Evolutionary conservation across 2,888 invertebrate species (phyloP), one percentile per base, ranked within the genome.

Genomic region (Catonia carolina): DNA sequence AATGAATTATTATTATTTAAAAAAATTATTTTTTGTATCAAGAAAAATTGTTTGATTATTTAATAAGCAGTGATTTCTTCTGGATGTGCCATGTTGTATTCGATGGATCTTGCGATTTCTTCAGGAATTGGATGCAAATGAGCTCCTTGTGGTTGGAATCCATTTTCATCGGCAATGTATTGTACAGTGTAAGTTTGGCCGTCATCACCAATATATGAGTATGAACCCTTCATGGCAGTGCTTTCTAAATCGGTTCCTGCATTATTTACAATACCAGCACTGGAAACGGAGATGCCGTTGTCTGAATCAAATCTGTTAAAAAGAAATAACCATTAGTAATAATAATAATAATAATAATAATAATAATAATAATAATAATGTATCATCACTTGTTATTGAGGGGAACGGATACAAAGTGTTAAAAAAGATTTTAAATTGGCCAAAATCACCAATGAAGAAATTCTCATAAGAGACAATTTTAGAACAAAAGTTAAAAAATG

Each of bases 131-230:
- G 60, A 18, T 67, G 89, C 42, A 89, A 73, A 71, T 88, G 88
- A 47, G 81, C 84, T 35, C 88, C 88, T 71, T 78, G 53, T 1
- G 68, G 64, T 5, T 63, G 62, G 63, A 69, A 69, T 35, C 69
- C 69, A 70, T 83, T 82, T 66, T 84, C 84, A 63, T 84, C 83
- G n/a, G 84, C 84, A 35, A 80, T 77, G 67, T 84, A 85, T 8
- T 77, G 75, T 10, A 84, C 60, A 23, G 61, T 60, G 55, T 66
- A 61, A 27, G 63, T 62, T 12, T 62, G 62, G 18, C 68, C 68
- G n/a, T 69, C 67, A 1, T 65, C 65, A 15, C 62, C 65, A 18
- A 62, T 48, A 61, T 63, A 67, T 0, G 66, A 61, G 61, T 65
- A 67, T 10, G 67, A 66, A 5, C 68, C 69, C 35, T 62, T 59